These are phyloP conservation scores for Pandion haliaetus DNA, from an alignment of 2,113 vertebrate genomes.

Conservation along the genomic window DNA sequence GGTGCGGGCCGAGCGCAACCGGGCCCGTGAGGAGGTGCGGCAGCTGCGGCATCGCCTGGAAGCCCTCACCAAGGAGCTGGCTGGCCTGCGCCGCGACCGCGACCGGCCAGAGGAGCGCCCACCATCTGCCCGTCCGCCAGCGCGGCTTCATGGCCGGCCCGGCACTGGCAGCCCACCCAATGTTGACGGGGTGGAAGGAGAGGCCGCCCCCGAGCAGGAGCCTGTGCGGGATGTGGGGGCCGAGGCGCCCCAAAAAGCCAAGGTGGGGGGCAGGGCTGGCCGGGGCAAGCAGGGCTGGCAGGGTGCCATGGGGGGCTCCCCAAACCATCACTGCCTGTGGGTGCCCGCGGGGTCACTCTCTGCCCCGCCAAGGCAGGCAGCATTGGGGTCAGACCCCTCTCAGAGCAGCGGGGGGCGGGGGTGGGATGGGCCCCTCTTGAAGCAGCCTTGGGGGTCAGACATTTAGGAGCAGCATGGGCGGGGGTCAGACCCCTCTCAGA, in stretches of 20 bases:
- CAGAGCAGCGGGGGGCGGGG: fast-evolving
- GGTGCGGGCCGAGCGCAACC: slow-evolving; percentile 92
- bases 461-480: too few species aligned
- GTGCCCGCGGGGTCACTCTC: background rate
- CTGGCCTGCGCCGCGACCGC: slow-evolving; percentile 82
- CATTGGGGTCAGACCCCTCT: fast-evolving
- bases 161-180: background rate
- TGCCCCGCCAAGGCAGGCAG: background rate
- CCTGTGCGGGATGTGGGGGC: slow-evolving; percentile 86
- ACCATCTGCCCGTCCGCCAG: slow-evolving; percentile 71
- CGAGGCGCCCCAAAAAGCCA: slow-evolving; percentile 75
- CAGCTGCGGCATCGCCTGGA: slow-evolving; percentile 91
- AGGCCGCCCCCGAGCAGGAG: slow-evolving; percentile 78
- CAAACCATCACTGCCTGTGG: background rate
- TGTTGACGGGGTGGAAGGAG: background rate
- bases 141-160: background rate
- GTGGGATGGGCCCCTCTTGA: too few species aligned
- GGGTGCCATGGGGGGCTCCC: background rate
- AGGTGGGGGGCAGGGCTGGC: background rate
- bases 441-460: background rate
- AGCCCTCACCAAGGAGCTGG: slow-evolving; percentile 91
- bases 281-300: fast-evolving
- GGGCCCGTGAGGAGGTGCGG: slow-evolving; percentile 90
- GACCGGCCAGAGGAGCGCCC: slow-evolving; percentile 85
- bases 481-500: background rate